These are phyloP conservation scores for Stylophora pistillata DNA, from an alignment of 64 coral and sea anemone genomes.

Conservation along the genomic window DNA sequence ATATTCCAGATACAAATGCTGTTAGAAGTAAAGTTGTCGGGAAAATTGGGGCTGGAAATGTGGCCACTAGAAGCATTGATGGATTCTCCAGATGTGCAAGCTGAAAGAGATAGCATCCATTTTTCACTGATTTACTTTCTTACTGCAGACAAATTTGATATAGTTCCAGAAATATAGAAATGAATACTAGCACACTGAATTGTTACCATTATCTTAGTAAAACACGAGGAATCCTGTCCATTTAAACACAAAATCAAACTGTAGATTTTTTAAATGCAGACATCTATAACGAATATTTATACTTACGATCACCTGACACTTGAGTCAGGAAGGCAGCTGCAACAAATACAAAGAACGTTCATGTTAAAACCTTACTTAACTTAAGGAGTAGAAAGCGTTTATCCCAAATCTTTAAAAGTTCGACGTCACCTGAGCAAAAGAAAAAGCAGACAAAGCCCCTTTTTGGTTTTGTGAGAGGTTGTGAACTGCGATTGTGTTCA, in stretches of 20 bases:
- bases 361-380: neutral
- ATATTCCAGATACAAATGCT: neutral
- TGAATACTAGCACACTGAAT: too few species aligned
- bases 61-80: conserved; percentile 8
- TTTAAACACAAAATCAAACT: too few species aligned
- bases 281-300: neutral
- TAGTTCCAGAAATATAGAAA: too few species aligned
- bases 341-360: neutral
- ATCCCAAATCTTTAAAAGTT: too few species aligned
- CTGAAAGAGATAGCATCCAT: neutral
- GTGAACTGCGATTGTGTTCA: too few species aligned
- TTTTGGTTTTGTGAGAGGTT: too few species aligned
- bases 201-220: neutral
- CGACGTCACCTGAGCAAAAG: too few species aligned
- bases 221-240: too few species aligned
- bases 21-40: neutral
- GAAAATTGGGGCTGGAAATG: conserved; percentile 20
- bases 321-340: neutral
- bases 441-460: too few species aligned
- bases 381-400: too few species aligned
- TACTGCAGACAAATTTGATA: too few species aligned
- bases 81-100: neutral
- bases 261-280: neutral
- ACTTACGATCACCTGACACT: neutral
- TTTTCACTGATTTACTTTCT: too few species aligned